These are phyloP conservation scores for Microtus montanus DNA, from an alignment of 2,113 vertebrate genomes.

Conservation along the genomic window DNA sequence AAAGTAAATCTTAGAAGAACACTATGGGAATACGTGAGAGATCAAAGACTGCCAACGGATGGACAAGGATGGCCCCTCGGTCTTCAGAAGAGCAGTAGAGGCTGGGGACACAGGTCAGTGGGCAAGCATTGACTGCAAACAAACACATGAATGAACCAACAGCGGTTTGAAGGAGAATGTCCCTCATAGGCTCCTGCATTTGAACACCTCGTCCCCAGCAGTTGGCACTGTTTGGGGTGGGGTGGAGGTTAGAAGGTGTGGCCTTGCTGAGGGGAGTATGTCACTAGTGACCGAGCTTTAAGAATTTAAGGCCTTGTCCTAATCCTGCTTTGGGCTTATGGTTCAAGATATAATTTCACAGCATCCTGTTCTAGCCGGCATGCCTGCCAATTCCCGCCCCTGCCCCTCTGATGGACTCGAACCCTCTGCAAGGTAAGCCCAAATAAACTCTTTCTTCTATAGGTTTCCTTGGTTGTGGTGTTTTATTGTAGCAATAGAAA, in stretches of 20 bases:
- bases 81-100: not conserved
- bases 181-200: not conserved
- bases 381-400: not conserved
- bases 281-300: not conserved
- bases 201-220: not conserved
- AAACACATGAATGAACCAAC: not conserved
- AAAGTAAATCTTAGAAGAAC: constrained; percentile 37
- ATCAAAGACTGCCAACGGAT: constrained; percentile 44
- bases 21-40: constrained; percentile 27
- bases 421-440: not conserved
- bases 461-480: not conserved
- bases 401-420: rapidly evolving
- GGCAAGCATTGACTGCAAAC: not conserved
- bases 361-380: not conserved
- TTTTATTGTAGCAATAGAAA: not conserved
- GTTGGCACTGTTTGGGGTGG: not conserved
- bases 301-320: not conserved
- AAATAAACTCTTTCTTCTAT: not conserved
- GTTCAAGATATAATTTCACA: not conserved
- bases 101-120: not conserved
- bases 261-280: not conserved
- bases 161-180: not conserved
- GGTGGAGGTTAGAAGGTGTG: too few relatives aligned
- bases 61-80: constrained; percentile 15
- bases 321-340: not conserved